Evolutionary conservation across 2,113 vertebrate genomes (phyloP), one percentile per base, ranked within the genome.

Genomic region (Neodontobutis hainanensis): DNA sequence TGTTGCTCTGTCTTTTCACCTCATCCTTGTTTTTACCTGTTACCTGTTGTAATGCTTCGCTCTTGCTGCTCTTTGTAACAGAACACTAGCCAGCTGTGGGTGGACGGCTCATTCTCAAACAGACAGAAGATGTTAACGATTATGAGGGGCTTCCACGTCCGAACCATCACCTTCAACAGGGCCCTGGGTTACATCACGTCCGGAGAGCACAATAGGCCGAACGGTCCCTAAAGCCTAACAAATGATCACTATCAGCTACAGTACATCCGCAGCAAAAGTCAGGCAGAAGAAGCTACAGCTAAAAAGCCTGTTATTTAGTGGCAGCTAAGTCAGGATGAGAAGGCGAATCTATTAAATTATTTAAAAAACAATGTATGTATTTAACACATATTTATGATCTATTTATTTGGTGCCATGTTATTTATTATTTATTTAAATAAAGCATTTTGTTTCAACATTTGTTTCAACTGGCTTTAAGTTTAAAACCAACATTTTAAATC

Each of bases 111-210:
- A 6, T 94, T 89, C 53, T 32, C 8, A 1, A 75, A 80, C 4
- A 84, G 92, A 43, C 45, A 87, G 75, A 61, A 84, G 55, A 90
- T 96, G 77, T 96, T 93, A 45, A 65, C 91, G 0, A 53, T 86
- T 14, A 90, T 98, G 14, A 93, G 91, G 0, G 92, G 92, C 9
- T 94, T 98, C 75, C 79, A 75, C 0, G 6, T 91, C 5, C 93
- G 96, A 0, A 53, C 84, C 0, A 70, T 96, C 86, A 97, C 96
- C 57, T 93, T 98, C 44, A 68, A 88, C 76, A 85, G 96, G 73
- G 68, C 92, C 5, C 81, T 97, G 72, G 85, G 70, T 68, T 95
- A 95, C 76, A 82, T 95, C 53, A 42, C 77, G 16, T 82, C 90
- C 0, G 86, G 89, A 49, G 87, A 91, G 8, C 72, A 89, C 68